phyloP scores from a whole-genome alignment of 2,113 vertebrate genomes.

The Tragulus kanchil region DNA sequence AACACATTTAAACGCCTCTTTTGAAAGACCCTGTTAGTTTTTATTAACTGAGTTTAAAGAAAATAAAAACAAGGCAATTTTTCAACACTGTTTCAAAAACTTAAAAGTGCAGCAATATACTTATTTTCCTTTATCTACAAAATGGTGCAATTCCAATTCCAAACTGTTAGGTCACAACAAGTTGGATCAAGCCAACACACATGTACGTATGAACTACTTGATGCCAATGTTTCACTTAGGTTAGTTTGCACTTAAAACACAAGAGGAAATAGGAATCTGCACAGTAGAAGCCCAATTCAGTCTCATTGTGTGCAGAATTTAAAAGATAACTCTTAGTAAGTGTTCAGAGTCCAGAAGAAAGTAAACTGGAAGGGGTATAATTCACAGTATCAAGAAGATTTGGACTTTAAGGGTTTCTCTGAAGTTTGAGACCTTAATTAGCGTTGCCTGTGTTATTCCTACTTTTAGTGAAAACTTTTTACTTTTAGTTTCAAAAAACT shows the following conservation, averaged over 20 bases:
- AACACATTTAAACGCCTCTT: conserved; percentile 94
- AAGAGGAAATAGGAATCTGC: conserved; percentile 83
- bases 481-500: conserved; percentile 89
- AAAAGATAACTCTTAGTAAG: conserved; percentile 82
- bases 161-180: conserved; percentile 89
- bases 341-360: conserved; percentile 68
- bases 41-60: conserved; percentile 92
- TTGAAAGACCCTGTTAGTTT: conserved; percentile 92
- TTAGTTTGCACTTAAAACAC: conserved; percentile 85
- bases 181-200: conserved; percentile 84
- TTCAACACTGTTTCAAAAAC: conserved; percentile 93
- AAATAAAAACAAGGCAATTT: conserved; percentile 92
- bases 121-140: conserved; percentile 90
- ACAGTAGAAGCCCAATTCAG: conserved; percentile 83
- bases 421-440: conserved; percentile 90
- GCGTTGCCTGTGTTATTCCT: conserved; percentile 87
- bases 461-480: conserved; percentile 87
- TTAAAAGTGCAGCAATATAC: conserved; percentile 93
- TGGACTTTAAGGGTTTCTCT: conserved; percentile 85
- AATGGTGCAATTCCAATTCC: conserved; percentile 90
- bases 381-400: conserved; percentile 85
- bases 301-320: conserved; percentile 83
- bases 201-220: conserved; percentile 81
- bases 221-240: conserved; percentile 83
- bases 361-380: conserved; percentile 75